A percentile compares a stretch with the other conserved stretches of the same genome.
These are phyloP conservation scores for Caenorhabditis tropicalis DNA, from an alignment of 1,140 invertebrate genomes.

Conservation along the genomic window DNA sequence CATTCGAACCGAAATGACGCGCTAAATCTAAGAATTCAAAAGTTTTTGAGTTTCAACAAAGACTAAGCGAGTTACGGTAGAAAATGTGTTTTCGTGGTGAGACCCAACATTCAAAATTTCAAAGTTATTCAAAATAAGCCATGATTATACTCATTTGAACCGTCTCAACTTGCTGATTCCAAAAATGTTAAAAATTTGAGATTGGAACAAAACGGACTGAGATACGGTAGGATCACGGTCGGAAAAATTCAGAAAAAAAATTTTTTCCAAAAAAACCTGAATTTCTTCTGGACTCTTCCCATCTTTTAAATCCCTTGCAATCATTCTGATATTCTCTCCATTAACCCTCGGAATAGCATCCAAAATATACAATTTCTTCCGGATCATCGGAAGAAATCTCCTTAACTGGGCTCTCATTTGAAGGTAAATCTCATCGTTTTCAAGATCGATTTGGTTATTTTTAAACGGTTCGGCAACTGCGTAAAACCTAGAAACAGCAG, in stretches of 20 bases:
- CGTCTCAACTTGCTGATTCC: background rate
- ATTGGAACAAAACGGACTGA: background rate
- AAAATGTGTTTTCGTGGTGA: background rate
- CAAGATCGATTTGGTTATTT: background rate
- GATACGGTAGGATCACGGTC: no score
- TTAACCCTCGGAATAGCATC: background rate
- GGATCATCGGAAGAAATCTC: background rate
- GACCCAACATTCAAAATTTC: background rate
- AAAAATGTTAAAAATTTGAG: background rate
- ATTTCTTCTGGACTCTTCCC: background rate
- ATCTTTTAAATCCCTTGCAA: background rate
- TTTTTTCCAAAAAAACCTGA: no score
- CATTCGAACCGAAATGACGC: no score
- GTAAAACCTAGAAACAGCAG: background rate
- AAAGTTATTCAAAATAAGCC: background rate
- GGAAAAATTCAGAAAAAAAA: no score
- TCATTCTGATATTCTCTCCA: background rate
- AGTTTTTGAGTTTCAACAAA: no score
- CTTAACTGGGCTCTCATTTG: background rate
- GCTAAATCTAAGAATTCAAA: no score
- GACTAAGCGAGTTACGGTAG: no score
- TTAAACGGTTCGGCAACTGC: background rate
- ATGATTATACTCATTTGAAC: conserved; percentile 2
- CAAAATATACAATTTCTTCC: background rate
- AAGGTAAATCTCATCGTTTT: background rate